Conservation (phyloP, 2,113 vertebrate genomes). For the Tetraodon nigroviridis region DNA sequence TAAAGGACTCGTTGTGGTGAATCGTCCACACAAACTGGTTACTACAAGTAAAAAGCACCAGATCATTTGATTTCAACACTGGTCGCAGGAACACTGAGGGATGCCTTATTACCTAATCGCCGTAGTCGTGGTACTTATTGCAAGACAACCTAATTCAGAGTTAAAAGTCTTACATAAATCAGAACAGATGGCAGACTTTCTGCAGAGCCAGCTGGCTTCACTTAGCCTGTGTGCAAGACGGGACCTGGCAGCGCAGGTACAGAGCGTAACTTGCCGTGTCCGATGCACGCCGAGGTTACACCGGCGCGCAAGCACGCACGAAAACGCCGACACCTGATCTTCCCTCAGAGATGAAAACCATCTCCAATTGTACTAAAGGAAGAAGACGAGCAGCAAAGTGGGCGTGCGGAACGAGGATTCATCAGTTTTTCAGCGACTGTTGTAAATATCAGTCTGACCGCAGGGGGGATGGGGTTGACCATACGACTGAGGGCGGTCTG, state of each 20-base stretch:
- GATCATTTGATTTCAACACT: not conserved
- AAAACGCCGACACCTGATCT: constrained; percentile 28
- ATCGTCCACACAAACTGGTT: not conserved
- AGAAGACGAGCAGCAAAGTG: not conserved
- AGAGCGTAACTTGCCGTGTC: constrained; percentile 63
- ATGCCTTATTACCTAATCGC: constrained; percentile 13
- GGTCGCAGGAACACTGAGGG: not conserved
- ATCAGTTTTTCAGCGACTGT: constrained; percentile 62
- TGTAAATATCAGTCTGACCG: constrained; percentile 61
- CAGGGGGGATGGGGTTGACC: constrained; percentile 47
- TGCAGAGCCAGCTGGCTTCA: constrained; percentile 75
- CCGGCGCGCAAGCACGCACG: constrained; percentile 16
- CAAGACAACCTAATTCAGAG: constrained; percentile 56
- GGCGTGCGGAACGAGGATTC: constrained; percentile 36
- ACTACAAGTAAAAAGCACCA: not conserved
- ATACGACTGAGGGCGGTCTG: constrained; percentile 40
- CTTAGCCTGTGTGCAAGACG: constrained; percentile 64
- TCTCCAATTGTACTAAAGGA: not conserved
- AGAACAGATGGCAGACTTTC: constrained; percentile 69
- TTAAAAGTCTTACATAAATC: constrained; percentile 74
- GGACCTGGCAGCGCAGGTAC: constrained; percentile 65
- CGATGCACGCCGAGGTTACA: constrained; percentile 60
- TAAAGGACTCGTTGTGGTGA: not conserved
- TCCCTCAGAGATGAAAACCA: constrained; percentile 13
- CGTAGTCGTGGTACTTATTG: constrained; percentile 24